Percentiles rank a stretch among this genome's conserved stretches.
These are phyloP conservation scores for Periphyllus acericola DNA, from an alignment of 2,888 invertebrate species.

Conservation along the genomic window DNA sequence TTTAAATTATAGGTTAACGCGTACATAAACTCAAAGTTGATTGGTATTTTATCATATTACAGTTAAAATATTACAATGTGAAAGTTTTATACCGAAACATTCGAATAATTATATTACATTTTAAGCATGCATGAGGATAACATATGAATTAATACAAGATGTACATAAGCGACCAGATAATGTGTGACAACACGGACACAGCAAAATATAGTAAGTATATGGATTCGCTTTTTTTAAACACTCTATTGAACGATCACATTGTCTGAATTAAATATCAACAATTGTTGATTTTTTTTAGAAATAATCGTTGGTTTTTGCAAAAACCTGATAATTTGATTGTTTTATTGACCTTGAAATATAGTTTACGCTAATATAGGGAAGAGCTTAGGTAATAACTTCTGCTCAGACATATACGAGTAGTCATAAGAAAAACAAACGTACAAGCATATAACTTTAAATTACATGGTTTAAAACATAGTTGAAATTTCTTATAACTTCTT, in stretches of 20 bases:
- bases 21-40: background rate
- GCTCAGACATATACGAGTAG: background rate
- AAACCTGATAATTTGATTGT: constrained; percentile 22
- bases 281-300: background rate
- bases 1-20: background rate
- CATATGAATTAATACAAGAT: constrained; percentile 2
- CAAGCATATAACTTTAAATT: constrained; percentile 11
- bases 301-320: constrained; percentile 12
- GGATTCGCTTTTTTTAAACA: background rate
- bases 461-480: constrained; percentile 24
- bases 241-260: background rate
- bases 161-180: background rate
- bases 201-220: background rate
- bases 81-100: constrained; percentile 21
- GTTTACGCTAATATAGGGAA: constrained; percentile 41
- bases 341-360: constrained; percentile 31
- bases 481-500: background rate
- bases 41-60: background rate
- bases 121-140: background rate
- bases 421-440: background rate
- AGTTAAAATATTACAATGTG: background rate
- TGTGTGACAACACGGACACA: background rate
- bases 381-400: constrained; percentile 6
- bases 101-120: constrained; percentile 4
- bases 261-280: constrained; percentile 2